Evolutionary conservation across 2,113 vertebrate species (phyloP), one percentile per base, ranked within the genome.

Genomic region (Aplodontia rufa): DNA sequence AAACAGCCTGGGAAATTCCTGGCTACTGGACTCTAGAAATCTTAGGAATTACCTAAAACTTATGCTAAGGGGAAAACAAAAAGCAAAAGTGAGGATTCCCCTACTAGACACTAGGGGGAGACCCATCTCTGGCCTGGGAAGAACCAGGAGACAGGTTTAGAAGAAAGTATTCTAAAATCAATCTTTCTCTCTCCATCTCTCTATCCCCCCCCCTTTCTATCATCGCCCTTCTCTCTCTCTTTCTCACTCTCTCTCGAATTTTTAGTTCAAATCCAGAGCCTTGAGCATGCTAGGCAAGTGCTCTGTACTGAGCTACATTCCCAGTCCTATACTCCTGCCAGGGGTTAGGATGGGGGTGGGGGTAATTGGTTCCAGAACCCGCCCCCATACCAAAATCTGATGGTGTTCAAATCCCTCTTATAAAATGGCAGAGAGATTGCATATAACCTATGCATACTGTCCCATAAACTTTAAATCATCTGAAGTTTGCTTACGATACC

Each of bases 81-180:
- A 95, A 95, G 68, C 22, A 69, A 96, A 91, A 96, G 85, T 49
- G 90, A 95, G 84, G 75, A 86, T 95, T 82, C 69, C 91, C 69
- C 88, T 55, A 12, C 12, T 13, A 40, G 83, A 89, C 96, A 76
- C 88, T 86, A 97, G 97, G 86, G 94, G 96, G 96, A 95, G 92
- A 75, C 74, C 86, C 88, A 37, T 37, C 26, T 88, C 80, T 71
- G 92, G 87, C 64, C 85, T 79, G 92, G 85, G 69, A 96, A 74
- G n/a, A 28, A 62, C 28, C 30, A 30, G 45, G 35, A 64, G 30
- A 6, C 1, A 28, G 26, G 24, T 49, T 40, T 24, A 24, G 20
- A 88, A 55, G 87, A 80, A 92, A 87, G 83, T 28, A 80, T 62
- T 71, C 26, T 24, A 42, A 20, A 42, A n/a, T 72, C 37, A n/a